These are phyloP conservation scores for Trichonephila inaurata DNA, from an alignment of 1,140 invertebrate genomes.

Conservation along the genomic window DNA sequence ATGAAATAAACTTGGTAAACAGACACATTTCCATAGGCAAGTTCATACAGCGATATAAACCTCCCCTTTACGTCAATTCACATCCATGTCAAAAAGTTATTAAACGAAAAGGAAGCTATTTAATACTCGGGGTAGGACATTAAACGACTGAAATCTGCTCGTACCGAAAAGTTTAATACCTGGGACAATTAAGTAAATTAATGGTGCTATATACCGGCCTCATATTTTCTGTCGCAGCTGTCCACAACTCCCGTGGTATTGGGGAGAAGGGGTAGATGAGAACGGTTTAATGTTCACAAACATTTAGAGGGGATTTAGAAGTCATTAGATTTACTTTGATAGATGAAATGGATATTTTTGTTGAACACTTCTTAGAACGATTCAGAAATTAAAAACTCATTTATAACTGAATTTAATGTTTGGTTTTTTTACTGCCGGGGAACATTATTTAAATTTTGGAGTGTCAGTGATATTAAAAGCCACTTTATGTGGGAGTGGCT, in stretches of 20 bases:
- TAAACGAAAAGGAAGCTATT: neutral
- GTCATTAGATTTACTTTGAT: conserved; percentile 46
- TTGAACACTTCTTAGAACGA: neutral
- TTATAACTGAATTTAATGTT: neutral
- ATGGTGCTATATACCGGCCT: neutral
- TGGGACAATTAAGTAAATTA: conserved; percentile 62
- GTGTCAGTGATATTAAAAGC: conserved; percentile 16
- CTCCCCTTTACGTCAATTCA: neutral
- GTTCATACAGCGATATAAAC: neutral
- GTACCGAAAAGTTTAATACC: conserved; percentile 40
- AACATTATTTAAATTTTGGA: conserved; percentile 36
- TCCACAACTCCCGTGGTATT: neutral
- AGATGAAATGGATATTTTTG: conserved; percentile 9
- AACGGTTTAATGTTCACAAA: conserved; percentile 31
- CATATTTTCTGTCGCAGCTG: conserved; percentile 28
- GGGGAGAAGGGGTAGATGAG: neutral
- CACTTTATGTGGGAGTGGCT: neutral
- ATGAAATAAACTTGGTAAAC: neutral
- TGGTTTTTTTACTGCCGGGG: neutral
- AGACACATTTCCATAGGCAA: neutral
- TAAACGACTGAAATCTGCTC: conserved; percentile 6
- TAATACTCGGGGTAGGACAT: neutral
- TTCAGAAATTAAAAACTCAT: conserved; percentile 40
- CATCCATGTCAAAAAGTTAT: conserved; percentile 29
- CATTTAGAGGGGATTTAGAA: conserved; percentile 30